Evolutionary conservation across 2,113 vertebrate species (phyloP), one percentile per base, ranked within the genome.

Genomic region (Elephas maximus): DNA sequence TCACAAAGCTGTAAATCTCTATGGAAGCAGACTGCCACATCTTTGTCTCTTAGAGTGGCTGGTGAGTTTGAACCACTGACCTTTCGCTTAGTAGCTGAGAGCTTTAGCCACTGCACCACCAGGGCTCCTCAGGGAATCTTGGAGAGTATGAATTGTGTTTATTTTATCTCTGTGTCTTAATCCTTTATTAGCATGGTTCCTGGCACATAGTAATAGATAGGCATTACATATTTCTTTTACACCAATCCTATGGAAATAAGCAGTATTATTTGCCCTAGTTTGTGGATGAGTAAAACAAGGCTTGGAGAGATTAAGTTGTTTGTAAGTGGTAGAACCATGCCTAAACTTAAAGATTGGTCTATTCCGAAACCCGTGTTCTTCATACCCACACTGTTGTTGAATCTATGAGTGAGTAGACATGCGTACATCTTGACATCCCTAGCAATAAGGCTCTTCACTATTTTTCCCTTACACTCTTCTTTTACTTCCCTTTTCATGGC

Each of bases 191-290:
- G 23, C n/a, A 21, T 67, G 33, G 26, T 44, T 17, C n/a, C 63
- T 94, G 44, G 74, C 26, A 91, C 9, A 71, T 10, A 69, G 45
- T 92, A 63, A 71, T 90, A 26, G 28, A 23, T 30, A 33, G 1
- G 21, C 21, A n/a, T 88, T 83, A 62, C n/a, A 37, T 37, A 20
- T 18, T 73, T 93, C 10, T 84, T 2, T 65, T 92, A 65, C 17
- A 95, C 23, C 6, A 60, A 78, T 6, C n/a, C 20, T 8, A 28
- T 84, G 80, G 90, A 96, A 92, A 80, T 51, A 88, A 96, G 8
- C 84, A 84, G 24, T 82, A 51, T 53, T 21, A 63, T 77, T 92
- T 88, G 18, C 84, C 28, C 24, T 53, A 12, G 84, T 95, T 88
- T 78, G 21, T 81, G n/a, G 37, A 62, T 62, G 69, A 51, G 8